A percentile compares a stretch with the other conserved stretches of the same genome.
Conservation (phyloP, 2,888 invertebrate genomes). For the Conus canariensis region DNA sequence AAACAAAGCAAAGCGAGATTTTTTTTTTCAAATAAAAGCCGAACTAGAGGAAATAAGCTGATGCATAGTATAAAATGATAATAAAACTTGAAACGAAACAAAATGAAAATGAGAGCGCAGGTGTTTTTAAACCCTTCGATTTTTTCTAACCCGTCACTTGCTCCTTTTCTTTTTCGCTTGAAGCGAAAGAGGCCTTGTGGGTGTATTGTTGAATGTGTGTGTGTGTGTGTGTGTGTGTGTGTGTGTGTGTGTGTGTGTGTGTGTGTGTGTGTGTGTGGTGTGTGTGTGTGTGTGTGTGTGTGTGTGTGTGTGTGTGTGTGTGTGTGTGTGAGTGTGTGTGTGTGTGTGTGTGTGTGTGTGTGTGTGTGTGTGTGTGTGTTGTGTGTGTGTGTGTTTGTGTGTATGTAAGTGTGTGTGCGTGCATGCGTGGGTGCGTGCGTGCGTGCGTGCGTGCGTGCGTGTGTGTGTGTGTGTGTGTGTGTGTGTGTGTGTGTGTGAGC, state of each 20-base stretch:
- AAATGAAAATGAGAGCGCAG: too few relatives aligned
- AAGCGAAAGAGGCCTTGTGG: neutral
- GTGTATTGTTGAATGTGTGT: neutral
- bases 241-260: slow-evolving; percentile 12
- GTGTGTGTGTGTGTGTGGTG: neutral
- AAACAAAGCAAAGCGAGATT: too few relatives aligned
- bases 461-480: neutral
- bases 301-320: neutral
- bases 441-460: neutral
- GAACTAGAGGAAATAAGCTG: too few relatives aligned
- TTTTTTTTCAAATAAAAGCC: too few relatives aligned
- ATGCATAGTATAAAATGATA: too few relatives aligned
- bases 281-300: neutral
- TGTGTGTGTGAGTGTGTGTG: neutral
- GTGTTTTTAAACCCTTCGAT: too few relatives aligned
- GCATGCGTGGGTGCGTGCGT: neutral
- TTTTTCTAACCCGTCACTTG: too few relatives aligned
- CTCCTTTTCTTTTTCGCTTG: too few relatives aligned
- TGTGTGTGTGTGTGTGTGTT: neutral
- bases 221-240: slow-evolving; percentile 19
- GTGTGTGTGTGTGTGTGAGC: neutral
- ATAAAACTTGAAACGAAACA: too few relatives aligned
- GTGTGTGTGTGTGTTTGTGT: slow-evolving; percentile 16
- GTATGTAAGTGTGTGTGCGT: neutral
- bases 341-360: neutral